Evolutionary conservation across 1,140 invertebrate genomes (phyloP).

Genomic region (Mya arenaria): DNA sequence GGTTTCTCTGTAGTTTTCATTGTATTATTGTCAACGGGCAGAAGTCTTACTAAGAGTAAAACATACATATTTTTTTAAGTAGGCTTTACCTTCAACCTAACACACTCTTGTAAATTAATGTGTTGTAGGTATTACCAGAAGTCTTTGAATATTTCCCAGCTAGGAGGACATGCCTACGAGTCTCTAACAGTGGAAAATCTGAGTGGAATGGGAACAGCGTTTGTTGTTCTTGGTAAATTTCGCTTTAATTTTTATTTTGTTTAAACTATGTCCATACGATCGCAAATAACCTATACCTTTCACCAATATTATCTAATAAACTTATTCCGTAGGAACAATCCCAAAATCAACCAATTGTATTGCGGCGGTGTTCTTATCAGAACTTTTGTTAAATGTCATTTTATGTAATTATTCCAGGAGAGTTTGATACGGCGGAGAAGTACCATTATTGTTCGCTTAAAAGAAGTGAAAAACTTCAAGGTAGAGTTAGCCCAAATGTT

Average conservation of each 20-base stretch:
- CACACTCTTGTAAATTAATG: not conserved
- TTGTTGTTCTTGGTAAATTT: constrained; percentile 15
- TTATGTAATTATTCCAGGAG: constrained; percentile 8
- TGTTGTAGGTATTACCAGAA: not conserved
- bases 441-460: constrained; percentile 32
- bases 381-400: too few relatives aligned
- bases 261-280: too few relatives aligned
- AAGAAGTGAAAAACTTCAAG: not conserved
- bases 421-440: constrained; percentile 39
- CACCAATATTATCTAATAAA: too few relatives aligned
- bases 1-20: too few relatives aligned
- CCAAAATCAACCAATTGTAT: too few relatives aligned
- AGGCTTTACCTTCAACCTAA: too few relatives aligned
- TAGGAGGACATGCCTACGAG: not conserved
- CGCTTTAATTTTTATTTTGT: too few relatives aligned
- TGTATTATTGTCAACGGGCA: too few relatives aligned
- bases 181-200: not conserved
- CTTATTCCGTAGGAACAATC: too few relatives aligned
- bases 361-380: too few relatives aligned
- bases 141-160: not conserved
- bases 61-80: too few relatives aligned
- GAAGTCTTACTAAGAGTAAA: not conserved
- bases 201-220: not conserved
- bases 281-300: too few relatives aligned
- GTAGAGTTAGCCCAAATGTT: constrained; percentile 17